Percentiles rank a stretch among this genome's conserved stretches.
phyloP scores from a whole-genome alignment of 2,888 invertebrate genomes.

The Parthenolecanium corni region DNA sequence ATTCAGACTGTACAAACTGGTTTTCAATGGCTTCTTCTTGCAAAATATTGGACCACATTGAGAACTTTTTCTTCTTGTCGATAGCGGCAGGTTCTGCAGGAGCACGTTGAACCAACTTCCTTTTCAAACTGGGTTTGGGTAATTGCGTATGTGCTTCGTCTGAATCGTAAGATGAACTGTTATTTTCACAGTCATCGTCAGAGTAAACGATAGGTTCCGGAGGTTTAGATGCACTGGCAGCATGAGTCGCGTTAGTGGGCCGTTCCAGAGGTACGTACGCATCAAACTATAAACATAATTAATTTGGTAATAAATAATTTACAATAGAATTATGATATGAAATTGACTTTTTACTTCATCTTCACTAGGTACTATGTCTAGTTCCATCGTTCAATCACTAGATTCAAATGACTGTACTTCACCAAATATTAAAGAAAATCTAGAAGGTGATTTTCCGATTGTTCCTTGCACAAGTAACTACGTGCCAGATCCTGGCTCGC shows the following conservation, averaged over 20 bases:
- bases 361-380: conserved; percentile 16
- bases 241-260: conserved; percentile 1
- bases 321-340: neutral
- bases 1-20: conserved; percentile 14
- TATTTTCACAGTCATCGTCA: conserved; percentile 2
- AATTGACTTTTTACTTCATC: conserved; percentile 7
- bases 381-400: conserved; percentile 1
- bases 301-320: neutral
- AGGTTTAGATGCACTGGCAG: neutral
- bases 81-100: neutral
- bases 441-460: too few relatives aligned
- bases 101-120: too few relatives aligned
- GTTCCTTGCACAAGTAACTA: too few relatives aligned
- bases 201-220: conserved; percentile 11
- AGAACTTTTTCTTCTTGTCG: conserved; percentile 13
- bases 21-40: conserved; percentile 21
- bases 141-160: neutral
- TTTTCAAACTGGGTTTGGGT: too few relatives aligned
- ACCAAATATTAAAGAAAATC: too few relatives aligned
- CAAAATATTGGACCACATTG: conserved; percentile 14
- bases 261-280: conserved; percentile 9
- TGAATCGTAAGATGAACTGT: conserved; percentile 17
- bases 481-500: too few relatives aligned
- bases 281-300: conserved; percentile 2
- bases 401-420: too few relatives aligned